Base-by-base conservation (phyloP, 2,113 vertebrate species). In the Oreocharis arfaki region DNA sequence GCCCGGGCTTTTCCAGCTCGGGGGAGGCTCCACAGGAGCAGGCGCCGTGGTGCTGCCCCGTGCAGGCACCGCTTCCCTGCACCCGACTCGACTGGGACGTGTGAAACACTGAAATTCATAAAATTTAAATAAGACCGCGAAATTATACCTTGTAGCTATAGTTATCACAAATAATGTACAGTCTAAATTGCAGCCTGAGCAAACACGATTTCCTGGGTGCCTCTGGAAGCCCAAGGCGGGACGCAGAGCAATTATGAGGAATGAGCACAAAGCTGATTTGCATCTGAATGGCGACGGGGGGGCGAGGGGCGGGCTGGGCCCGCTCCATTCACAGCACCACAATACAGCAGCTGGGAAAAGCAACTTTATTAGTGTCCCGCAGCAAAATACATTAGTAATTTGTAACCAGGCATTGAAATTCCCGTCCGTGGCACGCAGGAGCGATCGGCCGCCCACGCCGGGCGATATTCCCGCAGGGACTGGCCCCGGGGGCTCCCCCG, bases 301-400 rank as follows among this genome's bases (percentile, higher is more conserved):
- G 64, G 50, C 7, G 79, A 22, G 74, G 69, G 84, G 70, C 8
- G 55, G 77, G 80, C 85, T 5, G 88, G 42, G 71, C 74, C 84
- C 19, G 52, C 92, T 96, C 81, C 91, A 79, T 97, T 97, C 95
- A 94, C 30, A 33, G 96, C 89, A 94, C 87, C 82, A 95, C 94
- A 92, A 95, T 71, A 44, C 85, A 52, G 90, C 84, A 95, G 95
- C 94, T 94, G 95, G 90, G 95, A 96, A 94, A 97, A 97, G 97
- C 97, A 92, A 95, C 94, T 97, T 98, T 97, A 98, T 97, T 98
- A 95, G 97, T 96, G 96, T 95, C 94, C 96, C 69, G 90, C 87
- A 94, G 97, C 95, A 97, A 92, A 91, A 93, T 91, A 95, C 92
- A 97, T 95, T 78, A 97, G 97, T 95, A 91, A 93, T 85, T 91